These are phyloP conservation scores for Cassiopea andromeda DNA, from an alignment of 30 jellyfish, hydroid and myxozoan genomes.

Conservation along the genomic window DNA sequence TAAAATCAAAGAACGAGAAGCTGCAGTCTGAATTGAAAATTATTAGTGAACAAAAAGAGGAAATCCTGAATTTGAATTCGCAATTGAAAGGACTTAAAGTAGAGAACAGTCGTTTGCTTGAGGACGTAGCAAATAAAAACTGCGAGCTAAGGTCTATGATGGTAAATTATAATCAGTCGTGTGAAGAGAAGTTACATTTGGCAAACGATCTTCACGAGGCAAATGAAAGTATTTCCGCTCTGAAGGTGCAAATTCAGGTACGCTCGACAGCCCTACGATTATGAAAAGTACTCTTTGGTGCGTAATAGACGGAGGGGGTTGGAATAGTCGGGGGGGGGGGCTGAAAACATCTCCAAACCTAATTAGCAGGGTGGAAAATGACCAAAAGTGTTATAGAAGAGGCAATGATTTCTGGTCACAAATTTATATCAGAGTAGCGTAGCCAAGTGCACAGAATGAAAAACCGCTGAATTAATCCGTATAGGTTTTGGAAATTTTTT, in stretches of 20 bases:
- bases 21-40: neutral
- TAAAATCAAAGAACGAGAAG: neutral
- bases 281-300: too few species aligned
- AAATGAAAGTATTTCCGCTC: constrained; percentile 23
- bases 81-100: constrained; percentile 27
- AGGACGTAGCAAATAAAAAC: constrained; percentile 20
- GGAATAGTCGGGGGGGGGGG: too few species aligned
- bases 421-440: too few species aligned
- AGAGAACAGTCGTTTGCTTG: constrained; percentile 28
- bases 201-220: constrained; percentile 27
- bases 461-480: too few species aligned
- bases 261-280: too few species aligned
- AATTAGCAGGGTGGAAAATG: too few species aligned
- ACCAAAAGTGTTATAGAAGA: too few species aligned
- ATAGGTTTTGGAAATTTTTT: too few species aligned
- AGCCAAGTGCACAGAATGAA: too few species aligned
- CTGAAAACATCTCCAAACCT: too few species aligned
- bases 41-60: neutral
- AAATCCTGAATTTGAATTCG: neutral
- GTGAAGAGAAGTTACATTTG: constrained; percentile 32
- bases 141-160: constrained; percentile 19
- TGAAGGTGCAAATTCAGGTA: constrained; percentile 44
- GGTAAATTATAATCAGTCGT: neutral
- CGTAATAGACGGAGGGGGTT: too few species aligned
- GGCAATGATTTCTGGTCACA: too few species aligned